These are phyloP conservation scores for Aphis gossypii DNA, from an alignment of 1,140 invertebrate genomes.

Conservation along the genomic window DNA sequence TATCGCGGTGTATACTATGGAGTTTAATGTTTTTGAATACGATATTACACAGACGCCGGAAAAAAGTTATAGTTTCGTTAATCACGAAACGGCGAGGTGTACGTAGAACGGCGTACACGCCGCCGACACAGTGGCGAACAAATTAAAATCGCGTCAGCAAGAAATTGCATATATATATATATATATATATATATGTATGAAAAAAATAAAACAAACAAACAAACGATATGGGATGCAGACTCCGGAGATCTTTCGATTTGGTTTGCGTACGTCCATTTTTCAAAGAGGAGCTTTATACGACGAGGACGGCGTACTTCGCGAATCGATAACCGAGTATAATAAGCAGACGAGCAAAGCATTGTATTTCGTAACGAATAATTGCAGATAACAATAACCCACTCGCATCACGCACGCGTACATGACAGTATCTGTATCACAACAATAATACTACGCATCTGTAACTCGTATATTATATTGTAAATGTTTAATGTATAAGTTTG, in stretches of 20 bases:
- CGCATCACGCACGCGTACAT: neutral
- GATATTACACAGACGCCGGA: neutral
- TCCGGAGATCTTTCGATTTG: neutral
- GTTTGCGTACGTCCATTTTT: neutral
- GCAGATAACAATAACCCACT: constrained; percentile 1
- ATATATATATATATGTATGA: neutral
- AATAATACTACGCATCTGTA: neutral
- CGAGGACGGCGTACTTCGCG: neutral
- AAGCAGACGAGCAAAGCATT: neutral
- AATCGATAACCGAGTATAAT: neutral
- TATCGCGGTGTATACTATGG: neutral
- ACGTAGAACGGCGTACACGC: neutral
- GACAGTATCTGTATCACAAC: neutral
- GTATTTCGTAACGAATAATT: neutral
- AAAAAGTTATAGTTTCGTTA: constrained; percentile 2
- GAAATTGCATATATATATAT: neutral
- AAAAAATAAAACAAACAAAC: neutral
- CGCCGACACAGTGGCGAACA: too few relatives aligned
- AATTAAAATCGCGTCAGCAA: neutral
- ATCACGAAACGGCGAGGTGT: neutral
- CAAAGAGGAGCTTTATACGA: neutral
- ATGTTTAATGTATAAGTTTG: neutral
- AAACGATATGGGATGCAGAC: neutral
- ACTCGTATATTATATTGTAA: neutral
- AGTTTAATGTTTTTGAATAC: neutral